Percentiles rank a stretch among this genome's conserved stretches.
These are phyloP conservation scores for Dermatemys mawii DNA, from an alignment of 2,113 vertebrate species.

Conservation along the genomic window DNA sequence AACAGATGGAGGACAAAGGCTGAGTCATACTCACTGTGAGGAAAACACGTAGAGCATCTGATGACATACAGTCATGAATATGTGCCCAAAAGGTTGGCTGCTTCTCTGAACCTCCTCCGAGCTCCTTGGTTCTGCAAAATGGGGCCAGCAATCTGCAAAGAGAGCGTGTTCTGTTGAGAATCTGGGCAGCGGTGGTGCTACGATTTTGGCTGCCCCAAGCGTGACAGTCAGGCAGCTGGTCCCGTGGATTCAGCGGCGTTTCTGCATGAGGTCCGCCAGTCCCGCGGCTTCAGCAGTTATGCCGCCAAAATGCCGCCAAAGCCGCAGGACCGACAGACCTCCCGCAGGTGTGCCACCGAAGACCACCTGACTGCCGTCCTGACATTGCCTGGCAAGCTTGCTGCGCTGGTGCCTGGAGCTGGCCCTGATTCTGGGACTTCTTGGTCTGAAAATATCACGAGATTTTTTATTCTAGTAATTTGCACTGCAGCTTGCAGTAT, in stretches of 20 bases:
- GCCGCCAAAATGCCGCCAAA: too few relatives aligned
- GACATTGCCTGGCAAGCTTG: too few relatives aligned
- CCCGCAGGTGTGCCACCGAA: too few relatives aligned
- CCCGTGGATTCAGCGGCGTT: too few relatives aligned
- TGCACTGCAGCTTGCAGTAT: not conserved
- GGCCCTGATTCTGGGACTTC: slow-evolving; percentile 42
- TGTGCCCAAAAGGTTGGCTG: slow-evolving; percentile 49
- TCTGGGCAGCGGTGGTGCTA: too few relatives aligned
- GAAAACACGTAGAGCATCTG: slow-evolving; percentile 41
- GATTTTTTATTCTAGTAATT: slow-evolving; percentile 39
- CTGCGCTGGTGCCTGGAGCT: too few relatives aligned
- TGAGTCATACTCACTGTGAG: not conserved
- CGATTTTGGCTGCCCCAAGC: too few relatives aligned
- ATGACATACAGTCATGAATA: slow-evolving; percentile 15
- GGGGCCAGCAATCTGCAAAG: slow-evolving; percentile 23
- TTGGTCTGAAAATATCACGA: slow-evolving; percentile 43
- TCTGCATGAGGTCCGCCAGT: too few relatives aligned
- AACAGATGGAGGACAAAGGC: not conserved
- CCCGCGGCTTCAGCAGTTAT: too few relatives aligned
- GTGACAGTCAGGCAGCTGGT: too few relatives aligned
- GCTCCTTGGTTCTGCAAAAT: not conserved
- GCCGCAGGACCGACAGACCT: too few relatives aligned
- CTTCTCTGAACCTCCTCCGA: slow-evolving; percentile 54
- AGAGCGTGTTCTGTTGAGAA: slow-evolving; percentile 19
- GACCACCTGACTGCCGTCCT: too few relatives aligned